phyloP scores from a whole-genome alignment of 2,888 invertebrate species.

The Ectemnius cavifrons region DNA sequence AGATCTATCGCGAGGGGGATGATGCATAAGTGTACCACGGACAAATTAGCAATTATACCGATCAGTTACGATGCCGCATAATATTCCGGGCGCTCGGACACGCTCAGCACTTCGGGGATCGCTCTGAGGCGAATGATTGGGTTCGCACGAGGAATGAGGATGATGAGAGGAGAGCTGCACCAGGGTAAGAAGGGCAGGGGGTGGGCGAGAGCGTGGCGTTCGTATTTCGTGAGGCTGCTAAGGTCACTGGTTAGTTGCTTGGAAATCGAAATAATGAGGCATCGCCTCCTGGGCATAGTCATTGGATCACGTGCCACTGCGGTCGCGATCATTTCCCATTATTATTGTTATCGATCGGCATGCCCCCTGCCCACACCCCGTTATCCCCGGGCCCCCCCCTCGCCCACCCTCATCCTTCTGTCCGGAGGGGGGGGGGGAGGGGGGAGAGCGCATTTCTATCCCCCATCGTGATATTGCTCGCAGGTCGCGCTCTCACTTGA shows the following conservation, averaged over 20 bases:
- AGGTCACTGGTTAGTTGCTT: constrained; percentile 71
- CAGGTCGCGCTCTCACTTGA: constrained; percentile 54
- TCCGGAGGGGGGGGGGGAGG: background rate
- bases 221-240: constrained; percentile 67
- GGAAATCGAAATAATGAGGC: constrained; percentile 75
- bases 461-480: constrained; percentile 59
- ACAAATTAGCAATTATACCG: constrained; percentile 59
- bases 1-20: background rate
- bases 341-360: constrained; percentile 73
- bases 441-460: background rate
- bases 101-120: constrained; percentile 52
- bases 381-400: constrained; percentile 43
- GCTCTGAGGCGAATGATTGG: constrained; percentile 62
- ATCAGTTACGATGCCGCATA: constrained; percentile 56
- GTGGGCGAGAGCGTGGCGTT: constrained; percentile 53
- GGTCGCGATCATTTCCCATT: constrained; percentile 76
- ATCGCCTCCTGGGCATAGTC: constrained; percentile 72
- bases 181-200: constrained; percentile 22
- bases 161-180: constrained; percentile 50
- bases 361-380: constrained; percentile 46
- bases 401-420: constrained; percentile 20
- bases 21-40: constrained; percentile 22
- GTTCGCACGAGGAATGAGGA: constrained; percentile 65
- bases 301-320: constrained; percentile 76
- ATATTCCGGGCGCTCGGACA: constrained; percentile 58